Evolutionary conservation across 2,888 invertebrate species (phyloP), one percentile per base, ranked within the genome.

Genomic region (Caenorhabditis wallacei): DNA sequence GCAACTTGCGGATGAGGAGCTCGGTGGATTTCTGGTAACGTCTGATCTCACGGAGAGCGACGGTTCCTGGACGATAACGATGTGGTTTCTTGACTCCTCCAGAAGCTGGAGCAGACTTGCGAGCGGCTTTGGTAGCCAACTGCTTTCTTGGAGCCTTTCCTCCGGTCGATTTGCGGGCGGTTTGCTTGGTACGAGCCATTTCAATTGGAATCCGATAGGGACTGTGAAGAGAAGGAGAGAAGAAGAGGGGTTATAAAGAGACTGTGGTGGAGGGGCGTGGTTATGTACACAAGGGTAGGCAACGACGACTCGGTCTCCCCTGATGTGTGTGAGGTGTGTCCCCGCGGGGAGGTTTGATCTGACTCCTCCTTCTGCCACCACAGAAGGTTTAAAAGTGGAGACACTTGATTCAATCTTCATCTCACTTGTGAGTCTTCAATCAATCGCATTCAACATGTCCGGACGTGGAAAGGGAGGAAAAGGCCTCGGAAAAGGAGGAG

Each of bases 11-110:
- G 83, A 87, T 84, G 75, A 87, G 82, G 30, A 97, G 93, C 69
- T 75, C 63, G 69, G 80, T 79, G 64, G 96, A 96, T 93, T 97
- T 97, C 93, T 97, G 97, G 93, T 97, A 97, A 94, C 97, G 95
- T 94, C 97, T 95, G 93, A 97, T 97, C 94, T 97, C 97, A 94
- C 97, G 95, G 91, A 97, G 95, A 85, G 97, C 97, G 84, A 97
- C 97, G 43, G 97, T 97, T 94, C 97, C 97, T 84, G 97, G 97
- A 93, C 95, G 95, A 93, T 96, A 97, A 94, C 96, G 95, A 95
- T 97, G 97, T 85, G 97, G 97, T 93, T 97, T 97, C 94, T 97
- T 97, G 80, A 88, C 85, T 69, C 88, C 97, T 90, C 97, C 97
- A 89, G 97, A 96, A 88, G 96, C 96, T 43, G 97, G 97, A 43